A percentile compares a stretch with the other conserved stretches of the same genome.
phyloP scores from a whole-genome alignment of 2,113 vertebrate species.

The Centropus bengalensis region DNA sequence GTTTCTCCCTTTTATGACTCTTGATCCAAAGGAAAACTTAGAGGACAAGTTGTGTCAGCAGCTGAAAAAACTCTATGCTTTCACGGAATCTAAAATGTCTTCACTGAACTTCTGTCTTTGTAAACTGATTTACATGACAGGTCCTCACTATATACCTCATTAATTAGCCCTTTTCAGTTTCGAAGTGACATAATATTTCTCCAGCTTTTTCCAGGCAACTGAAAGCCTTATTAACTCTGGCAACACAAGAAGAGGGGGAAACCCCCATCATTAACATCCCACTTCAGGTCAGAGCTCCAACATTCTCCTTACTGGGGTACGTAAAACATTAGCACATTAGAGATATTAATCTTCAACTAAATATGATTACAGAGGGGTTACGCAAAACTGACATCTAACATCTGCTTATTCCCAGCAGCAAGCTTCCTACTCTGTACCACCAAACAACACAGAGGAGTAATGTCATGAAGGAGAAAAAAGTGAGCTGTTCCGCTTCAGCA shows the following conservation, averaged over 20 bases:
- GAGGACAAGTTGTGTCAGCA: background rate
- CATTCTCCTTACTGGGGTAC: background rate
- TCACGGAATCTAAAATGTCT: background rate
- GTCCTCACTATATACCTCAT: background rate
- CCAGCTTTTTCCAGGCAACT: background rate
- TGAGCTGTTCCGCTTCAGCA: background rate
- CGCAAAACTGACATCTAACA: background rate
- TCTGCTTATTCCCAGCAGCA: background rate
- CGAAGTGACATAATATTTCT: background rate
- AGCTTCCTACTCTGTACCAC: background rate
- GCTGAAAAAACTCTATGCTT: background rate
- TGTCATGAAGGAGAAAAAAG: background rate
- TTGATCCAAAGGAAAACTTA: background rate
- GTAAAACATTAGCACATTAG: background rate
- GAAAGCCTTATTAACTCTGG: background rate
- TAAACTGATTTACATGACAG: background rate
- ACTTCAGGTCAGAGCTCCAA: background rate
- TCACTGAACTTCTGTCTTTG: background rate
- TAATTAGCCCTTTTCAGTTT: background rate
- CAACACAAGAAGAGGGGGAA: background rate
- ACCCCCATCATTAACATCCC: background rate
- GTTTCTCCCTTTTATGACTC: background rate
- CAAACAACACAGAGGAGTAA: background rate
- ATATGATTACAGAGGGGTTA: background rate
- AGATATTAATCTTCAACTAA: background rate